Evolutionary conservation across 2,113 vertebrate species (phyloP), one percentile per base, ranked within the genome.

Genomic region (Syrrhaptes paradoxus): DNA sequence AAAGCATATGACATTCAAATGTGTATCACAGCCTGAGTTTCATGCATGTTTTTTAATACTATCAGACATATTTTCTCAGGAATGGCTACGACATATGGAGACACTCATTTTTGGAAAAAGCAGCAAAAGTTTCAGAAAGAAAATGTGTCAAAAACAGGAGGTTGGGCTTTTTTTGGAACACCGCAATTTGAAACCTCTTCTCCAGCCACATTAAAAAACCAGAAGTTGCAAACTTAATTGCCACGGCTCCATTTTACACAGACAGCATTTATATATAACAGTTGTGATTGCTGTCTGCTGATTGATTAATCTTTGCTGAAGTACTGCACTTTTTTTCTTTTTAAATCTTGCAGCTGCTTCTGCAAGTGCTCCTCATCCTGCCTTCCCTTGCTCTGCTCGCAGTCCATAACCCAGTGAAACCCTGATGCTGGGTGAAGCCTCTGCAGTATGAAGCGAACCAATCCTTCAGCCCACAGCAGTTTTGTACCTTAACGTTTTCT

Each of bases 261-360:
- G 52, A 54, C 38, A 68, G 46, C 57, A 81, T 81, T 93, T 86
- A 68, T 58, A 58, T 63, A 8, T 48, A 84, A 90, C 36, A 61
- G 65, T 67, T 86, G 65, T 86, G 83, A 93, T 84, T 93, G 62
- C 75, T 90, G 70, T 38, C 88, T 96, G 83, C 28, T 89, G 95
- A 90, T 62, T 76, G 88, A 95, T 94, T 93, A 75, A 78, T 65
- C 43, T 87, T 86, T 71, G 18, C 68, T 93, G 54, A 77, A 84
- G 51, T 21, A 46, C 26, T 76, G 22, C 6, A 45, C 59, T 20
- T 52, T 34, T 48, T 9, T 61, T 17, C 28, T 28, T 49, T n/a
- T 36, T 10, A 5, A 90, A n/a, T 16, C 36, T 86, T 74, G 48
- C 89, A 95, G 92, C 80, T 95, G 83, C 29, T 32, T 74, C 63